phyloP scores from a whole-genome alignment of 2,888 invertebrate genomes.

The Schizotus pectinicornis region DNA sequence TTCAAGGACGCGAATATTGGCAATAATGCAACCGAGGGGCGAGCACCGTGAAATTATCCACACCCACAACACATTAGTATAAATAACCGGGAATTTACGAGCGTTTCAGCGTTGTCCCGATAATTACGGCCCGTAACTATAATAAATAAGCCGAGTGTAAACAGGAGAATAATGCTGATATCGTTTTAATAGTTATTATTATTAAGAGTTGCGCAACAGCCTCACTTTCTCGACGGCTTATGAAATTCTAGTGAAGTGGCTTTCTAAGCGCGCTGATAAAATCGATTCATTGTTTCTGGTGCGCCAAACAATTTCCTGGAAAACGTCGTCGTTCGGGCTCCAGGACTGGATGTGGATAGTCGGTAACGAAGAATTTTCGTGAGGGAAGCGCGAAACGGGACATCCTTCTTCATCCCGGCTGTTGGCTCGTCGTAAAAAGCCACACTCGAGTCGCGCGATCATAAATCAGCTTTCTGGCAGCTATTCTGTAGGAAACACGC shows the following conservation, averaged over 20 bases:
- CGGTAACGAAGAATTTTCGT: too few species aligned
- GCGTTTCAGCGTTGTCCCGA: slow-evolving; percentile 22
- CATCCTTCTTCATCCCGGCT: too few species aligned
- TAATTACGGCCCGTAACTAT: slow-evolving; percentile 40
- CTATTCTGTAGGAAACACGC: slow-evolving; percentile 36
- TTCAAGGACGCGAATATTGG: slow-evolving; percentile 10
- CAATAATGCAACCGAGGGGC: slow-evolving; percentile 11
- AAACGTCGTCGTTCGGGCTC: neutral
- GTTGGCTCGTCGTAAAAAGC: neutral
- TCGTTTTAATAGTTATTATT: slow-evolving; percentile 41
- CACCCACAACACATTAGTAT: slow-evolving; percentile 17
- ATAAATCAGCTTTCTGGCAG: slow-evolving; percentile 36
- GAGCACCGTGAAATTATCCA: neutral
- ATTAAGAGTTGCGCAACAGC: slow-evolving; percentile 40
- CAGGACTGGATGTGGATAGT: too few species aligned
- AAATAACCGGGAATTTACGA: slow-evolving; percentile 23
- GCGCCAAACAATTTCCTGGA: slow-evolving; percentile 2
- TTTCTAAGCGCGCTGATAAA: slow-evolving; percentile 37
- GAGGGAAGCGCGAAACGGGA: too few species aligned
- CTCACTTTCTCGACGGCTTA: slow-evolving; percentile 39
- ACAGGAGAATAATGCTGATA: slow-evolving; percentile 34
- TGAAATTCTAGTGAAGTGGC: slow-evolving; percentile 39
- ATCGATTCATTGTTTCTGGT: slow-evolving; percentile 16
- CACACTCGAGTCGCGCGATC: slow-evolving; percentile 10
- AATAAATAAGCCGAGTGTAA: slow-evolving; percentile 42